Evolutionary conservation across 2,888 invertebrate species (phyloP), one percentile per base, ranked within the genome.

Genomic region (Protodeltote pygarga): DNA sequence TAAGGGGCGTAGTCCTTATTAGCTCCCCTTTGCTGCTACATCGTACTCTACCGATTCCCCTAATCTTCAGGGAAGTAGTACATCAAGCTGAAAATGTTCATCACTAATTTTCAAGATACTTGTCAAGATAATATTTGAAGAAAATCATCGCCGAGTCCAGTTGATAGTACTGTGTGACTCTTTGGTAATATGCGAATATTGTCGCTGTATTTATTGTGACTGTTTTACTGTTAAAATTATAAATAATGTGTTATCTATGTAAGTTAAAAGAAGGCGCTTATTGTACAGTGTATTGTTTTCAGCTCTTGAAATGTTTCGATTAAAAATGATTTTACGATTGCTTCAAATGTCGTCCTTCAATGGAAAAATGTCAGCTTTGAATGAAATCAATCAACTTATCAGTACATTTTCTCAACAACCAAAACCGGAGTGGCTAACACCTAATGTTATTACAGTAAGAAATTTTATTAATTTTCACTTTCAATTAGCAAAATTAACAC

Each of bases 331-430:
- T 77, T 93, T 99, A 69, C 87, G 97, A 81, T 95, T 98, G 74
- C 91, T 99, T 63, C 98, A 98, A 93, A 98, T 98, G 84, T 98
- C 98, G 14, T 98, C 98, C 39, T 99, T 99, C 83, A 99, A 98
- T 91, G 98, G 99, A 21, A 99, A 99, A 93, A 99, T 99, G 99
- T 98, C 98, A 77, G 99, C 99, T 13, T 92, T 99, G 59, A 98
- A 99, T 86, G 99, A 99, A 93, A 98, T 99, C 47, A 99, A 99
- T 89, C 98, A 99, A 93, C 97, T 99, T 34, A 96, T 98, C 63
- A 96, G 97, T 48, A 96, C 96, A 73, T 97, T 98, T 49, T 95
- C 96, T 44, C 98, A 97, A 83, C 98, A 97, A 87, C 96, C 97
- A 3, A 97, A 98, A 79, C 95, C 96, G 68, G 97, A 97, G 78